These are phyloP conservation scores for Troglohyphantes excavatus DNA, from an alignment of 2,888 invertebrate species.

Conservation along the genomic window DNA sequence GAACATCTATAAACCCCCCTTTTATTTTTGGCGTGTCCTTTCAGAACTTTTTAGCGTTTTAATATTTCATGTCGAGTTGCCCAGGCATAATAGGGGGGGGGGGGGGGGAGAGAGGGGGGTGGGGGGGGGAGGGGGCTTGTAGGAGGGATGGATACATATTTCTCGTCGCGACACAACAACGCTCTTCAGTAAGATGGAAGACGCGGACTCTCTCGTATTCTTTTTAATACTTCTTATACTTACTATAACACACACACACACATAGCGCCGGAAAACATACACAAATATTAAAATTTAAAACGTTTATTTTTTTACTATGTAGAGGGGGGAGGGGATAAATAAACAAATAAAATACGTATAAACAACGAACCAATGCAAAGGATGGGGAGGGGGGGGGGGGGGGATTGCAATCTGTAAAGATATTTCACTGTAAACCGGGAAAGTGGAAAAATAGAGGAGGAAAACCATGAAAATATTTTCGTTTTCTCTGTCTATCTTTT, in stretches of 20 bases:
- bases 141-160: constrained; percentile 38
- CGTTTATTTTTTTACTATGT: background rate
- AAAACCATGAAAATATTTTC: constrained; percentile 73
- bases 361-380: constrained; percentile 60
- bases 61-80: constrained; percentile 62
- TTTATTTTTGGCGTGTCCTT: constrained; percentile 21
- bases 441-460: constrained; percentile 20
- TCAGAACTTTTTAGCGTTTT: constrained; percentile 66
- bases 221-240: background rate
- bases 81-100: constrained; percentile 25
- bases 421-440: constrained; percentile 46
- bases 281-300: constrained; percentile 75
- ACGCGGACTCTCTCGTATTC: too few species aligned
- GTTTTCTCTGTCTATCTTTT: constrained; percentile 64
- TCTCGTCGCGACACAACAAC: constrained; percentile 27
- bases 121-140: too few species aligned
- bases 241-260: background rate
- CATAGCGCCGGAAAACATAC: constrained; percentile 40
- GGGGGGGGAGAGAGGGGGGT: too few species aligned
- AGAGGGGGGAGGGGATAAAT: constrained; percentile 13
- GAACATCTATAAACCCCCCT: too few species aligned
- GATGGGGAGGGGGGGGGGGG: background rate
- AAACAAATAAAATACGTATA: constrained; percentile 68
- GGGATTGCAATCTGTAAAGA: constrained; percentile 52
- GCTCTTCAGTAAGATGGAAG: background rate